Evolutionary conservation across 2,888 invertebrate species (phyloP).

Genomic region (Dryobota labecula): DNA sequence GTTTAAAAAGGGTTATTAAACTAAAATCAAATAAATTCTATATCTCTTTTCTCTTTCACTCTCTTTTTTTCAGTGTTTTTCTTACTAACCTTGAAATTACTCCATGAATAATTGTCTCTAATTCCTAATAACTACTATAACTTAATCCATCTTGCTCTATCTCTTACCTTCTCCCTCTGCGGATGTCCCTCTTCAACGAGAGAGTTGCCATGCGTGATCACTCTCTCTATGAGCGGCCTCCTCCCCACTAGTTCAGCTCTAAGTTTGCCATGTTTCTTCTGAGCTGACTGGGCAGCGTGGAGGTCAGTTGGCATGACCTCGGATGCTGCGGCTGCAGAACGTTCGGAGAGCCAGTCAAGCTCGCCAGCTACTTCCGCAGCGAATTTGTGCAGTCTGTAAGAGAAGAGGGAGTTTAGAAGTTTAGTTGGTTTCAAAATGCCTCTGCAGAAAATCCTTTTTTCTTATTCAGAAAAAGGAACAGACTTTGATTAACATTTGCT

Average conservation of each 20-base stretch:
- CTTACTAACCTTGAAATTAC: too few relatives aligned
- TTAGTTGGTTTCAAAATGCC: too few relatives aligned
- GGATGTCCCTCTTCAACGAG: conserved; percentile 95
- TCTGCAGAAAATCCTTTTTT: too few relatives aligned
- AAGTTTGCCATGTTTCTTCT: conserved; percentile 98
- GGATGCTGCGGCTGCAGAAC: conserved; percentile 94
- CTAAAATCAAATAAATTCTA: too few relatives aligned
- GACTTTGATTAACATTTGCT: too few relatives aligned
- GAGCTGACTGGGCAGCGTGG: conserved; percentile 97
- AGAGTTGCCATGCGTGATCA: conserved; percentile 94
- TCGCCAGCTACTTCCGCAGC: conserved; percentile 98
- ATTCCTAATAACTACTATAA: too few relatives aligned
- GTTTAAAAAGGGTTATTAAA: too few relatives aligned
- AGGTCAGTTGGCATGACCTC: conserved; percentile 95
- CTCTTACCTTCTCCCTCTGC: conserved; percentile 93
- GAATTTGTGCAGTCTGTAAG: conserved; percentile 95
- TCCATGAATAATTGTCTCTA: too few relatives aligned
- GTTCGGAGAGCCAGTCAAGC: conserved; percentile 98
- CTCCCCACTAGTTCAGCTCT: conserved; percentile 97
- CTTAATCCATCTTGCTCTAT: background rate
- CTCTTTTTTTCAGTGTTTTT: too few relatives aligned
- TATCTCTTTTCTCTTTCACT: too few relatives aligned
- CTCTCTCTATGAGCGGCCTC: conserved; percentile 95
- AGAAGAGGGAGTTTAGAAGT: background rate
- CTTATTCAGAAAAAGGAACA: too few relatives aligned